A percentile compares a stretch with the other conserved stretches of the same genome.
phyloP scores from a whole-genome alignment of 30 jellyfish, hydroid and myxozoan species.

The Turritopsis dohrnii region DNA sequence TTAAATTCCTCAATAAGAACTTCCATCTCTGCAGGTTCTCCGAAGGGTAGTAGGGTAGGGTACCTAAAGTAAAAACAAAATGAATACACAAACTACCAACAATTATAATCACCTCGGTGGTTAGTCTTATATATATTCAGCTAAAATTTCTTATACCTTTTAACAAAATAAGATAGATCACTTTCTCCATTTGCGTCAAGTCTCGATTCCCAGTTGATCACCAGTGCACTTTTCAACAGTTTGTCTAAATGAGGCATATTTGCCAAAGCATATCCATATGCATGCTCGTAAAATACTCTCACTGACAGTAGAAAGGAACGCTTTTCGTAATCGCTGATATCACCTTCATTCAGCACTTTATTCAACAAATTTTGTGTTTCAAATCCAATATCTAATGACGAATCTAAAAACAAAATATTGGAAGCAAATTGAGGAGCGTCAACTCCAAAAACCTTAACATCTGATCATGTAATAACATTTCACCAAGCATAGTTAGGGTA shows the following conservation, averaged over 20 bases:
- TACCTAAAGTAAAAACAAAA: not conserved
- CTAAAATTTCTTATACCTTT: not conserved
- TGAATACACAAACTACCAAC: too few species aligned
- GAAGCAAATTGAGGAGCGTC: too few species aligned
- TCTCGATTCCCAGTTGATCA: not conserved
- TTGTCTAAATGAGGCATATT: constrained; percentile 3
- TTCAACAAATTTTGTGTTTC: not conserved
- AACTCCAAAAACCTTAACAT: too few species aligned
- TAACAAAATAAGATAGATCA: not conserved
- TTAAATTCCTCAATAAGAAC: not conserved
- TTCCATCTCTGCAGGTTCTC: not conserved
- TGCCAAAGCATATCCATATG: constrained; percentile 1
- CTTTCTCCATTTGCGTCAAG: not conserved
- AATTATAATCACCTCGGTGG: too few species aligned
- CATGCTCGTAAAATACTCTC: not conserved
- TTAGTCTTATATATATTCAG: not conserved
- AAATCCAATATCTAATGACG: not conserved
- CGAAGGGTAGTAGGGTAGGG: not conserved
- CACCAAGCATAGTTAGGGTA: too few species aligned
- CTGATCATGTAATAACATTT: too few species aligned
- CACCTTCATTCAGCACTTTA: not conserved
- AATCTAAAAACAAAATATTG: not conserved
- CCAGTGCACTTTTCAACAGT: not conserved
- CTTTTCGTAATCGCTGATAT: not conserved
- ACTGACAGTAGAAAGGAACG: not conserved